Base-by-base conservation (phyloP, 1,140 invertebrate genomes). In the Philopotamus ludificatus region DNA sequence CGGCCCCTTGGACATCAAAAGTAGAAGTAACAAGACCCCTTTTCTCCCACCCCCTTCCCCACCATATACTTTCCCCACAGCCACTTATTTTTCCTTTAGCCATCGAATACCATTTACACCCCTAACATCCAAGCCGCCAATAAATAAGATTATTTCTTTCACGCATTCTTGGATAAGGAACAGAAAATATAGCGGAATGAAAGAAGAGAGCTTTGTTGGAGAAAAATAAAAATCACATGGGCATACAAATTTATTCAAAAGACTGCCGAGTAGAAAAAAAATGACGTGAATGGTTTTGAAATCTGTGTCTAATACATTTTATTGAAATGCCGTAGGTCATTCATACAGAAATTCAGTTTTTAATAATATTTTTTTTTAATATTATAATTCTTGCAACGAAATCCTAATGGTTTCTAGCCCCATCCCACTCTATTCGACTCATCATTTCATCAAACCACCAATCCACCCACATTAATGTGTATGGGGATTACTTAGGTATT, bases 131-230 rank as follows among this genome's bases (percentile, higher is more conserved):
- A 18, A n/a, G 39, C 49, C 54, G 49, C 63, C 67, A 51, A 68
- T 68, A 68, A 68, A 68, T 68, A 68, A 68, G 67, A 65, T 65
- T 68, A 68, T 65, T 67, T 54, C 49, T 44, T 15, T 26, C 21
- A 42, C 63, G 50, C 50, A 26, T 26, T 53, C 16, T 53, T 23
- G 39, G 51, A 23, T 22, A 47, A 15, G 10, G 22, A n/a, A 41
- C 34, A 45, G 21, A 47, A 45, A 58, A 58, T n/a, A n/a, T n/a
- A n/a, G n/a, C n/a, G n/a, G n/a, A n/a, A n/a, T n/a, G n/a, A n/a
- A n/a, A n/a, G n/a, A n/a, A n/a, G n/a, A n/a, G n/a, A n/a, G n/a
- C n/a, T n/a, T n/a, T n/a, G n/a, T n/a, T n/a, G n/a, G n/a, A n/a
- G n/a, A n/a, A n/a, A n/a, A n/a, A n/a, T n/a, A n/a, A n/a, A n/a